Percentiles rank a stretch among this genome's conserved stretches.
phyloP scores from a whole-genome alignment of 2,113 vertebrate genomes.

The Ophthalmolycus amberensis region DNA sequence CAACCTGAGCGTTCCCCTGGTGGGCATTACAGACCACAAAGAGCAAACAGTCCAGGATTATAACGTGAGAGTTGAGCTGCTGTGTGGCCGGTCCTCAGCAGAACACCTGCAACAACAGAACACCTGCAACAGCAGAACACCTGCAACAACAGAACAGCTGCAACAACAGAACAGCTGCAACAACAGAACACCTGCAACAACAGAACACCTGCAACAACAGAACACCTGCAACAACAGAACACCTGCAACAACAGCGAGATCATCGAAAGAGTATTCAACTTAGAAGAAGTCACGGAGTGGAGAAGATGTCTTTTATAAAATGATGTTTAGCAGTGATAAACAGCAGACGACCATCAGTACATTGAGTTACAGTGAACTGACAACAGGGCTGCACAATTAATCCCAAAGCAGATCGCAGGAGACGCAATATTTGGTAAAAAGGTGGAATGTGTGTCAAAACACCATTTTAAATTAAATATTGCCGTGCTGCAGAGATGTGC shows the following conservation, averaged over 20 bases:
- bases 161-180: too few relatives aligned
- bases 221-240: not conserved
- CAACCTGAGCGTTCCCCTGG: not conserved
- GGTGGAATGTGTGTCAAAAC: not conserved
- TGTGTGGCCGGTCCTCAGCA: not conserved
- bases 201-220: not conserved
- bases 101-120: too few relatives aligned
- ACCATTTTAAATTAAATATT: not conserved
- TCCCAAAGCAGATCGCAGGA: not conserved
- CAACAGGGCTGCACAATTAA: not conserved
- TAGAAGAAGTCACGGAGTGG: not conserved
- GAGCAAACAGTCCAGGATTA: not conserved
- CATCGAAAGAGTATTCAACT: not conserved
- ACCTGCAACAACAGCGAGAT: not conserved
- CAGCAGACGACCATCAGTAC: not conserved
- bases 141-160: not conserved
- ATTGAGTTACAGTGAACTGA: not conserved
- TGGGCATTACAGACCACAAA: constrained; percentile 10
- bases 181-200: not conserved
- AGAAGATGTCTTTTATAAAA: not conserved
- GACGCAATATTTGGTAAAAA: not conserved
- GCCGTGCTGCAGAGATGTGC: not conserved
- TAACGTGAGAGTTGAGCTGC: not conserved
- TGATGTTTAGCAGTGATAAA: not conserved
- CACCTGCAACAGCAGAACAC: not conserved